Base-by-base conservation (phyloP, 64 coral and sea anemone species). In the Actinia equina region DNA sequence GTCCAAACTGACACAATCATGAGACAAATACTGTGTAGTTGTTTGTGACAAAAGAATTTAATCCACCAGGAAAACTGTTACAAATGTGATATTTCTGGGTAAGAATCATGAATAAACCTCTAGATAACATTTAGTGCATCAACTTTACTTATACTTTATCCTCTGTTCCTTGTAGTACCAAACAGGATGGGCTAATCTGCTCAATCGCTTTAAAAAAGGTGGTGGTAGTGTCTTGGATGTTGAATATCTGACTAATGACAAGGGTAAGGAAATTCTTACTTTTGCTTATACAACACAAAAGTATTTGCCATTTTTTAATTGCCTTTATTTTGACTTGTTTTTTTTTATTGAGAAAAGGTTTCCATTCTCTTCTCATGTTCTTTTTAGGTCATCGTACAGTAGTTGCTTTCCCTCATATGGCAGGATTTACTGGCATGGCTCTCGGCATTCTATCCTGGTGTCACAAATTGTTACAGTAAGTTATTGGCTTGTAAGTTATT, bases 181-280 rank as follows among this genome's bases (percentile, higher is more conserved):
- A 43, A 8, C 76, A 79, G 76, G 76, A 41, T 79, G 76, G 76
- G 27, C 30, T 45, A 79, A 79, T 79, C 37, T 79, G 43, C 76
- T 98, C 7, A 86, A 89, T 17, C 90, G 92, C 41, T 98, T 98
- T 49, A 90, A 85, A 6, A 69, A 88, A 52, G 95, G 95, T 71
- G 83, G 81, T 60, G 95, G 95, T 71, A 88, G 60, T 67, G 60
- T 98, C 56, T 82, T 93, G n/a, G 95, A 98, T 74, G 86, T 98
- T 57, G 95, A 98, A 64, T 98, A 89, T 82, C 90, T 98, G 88
- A 86, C 67, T 57, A 83, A 98, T 93, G 91, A 93, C 30, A 58
- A 88, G 71, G 94, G 94, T 97, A 83, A 22, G 62, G n/a, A 65
- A 65, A n/a, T 22, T 20, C 22, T 22, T 5, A 65, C 61, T 43